Percentiles rank a stretch among this genome's conserved stretches.
phyloP scores from a whole-genome alignment of 2,888 invertebrate genomes.

The Volucella bombylans region DNA sequence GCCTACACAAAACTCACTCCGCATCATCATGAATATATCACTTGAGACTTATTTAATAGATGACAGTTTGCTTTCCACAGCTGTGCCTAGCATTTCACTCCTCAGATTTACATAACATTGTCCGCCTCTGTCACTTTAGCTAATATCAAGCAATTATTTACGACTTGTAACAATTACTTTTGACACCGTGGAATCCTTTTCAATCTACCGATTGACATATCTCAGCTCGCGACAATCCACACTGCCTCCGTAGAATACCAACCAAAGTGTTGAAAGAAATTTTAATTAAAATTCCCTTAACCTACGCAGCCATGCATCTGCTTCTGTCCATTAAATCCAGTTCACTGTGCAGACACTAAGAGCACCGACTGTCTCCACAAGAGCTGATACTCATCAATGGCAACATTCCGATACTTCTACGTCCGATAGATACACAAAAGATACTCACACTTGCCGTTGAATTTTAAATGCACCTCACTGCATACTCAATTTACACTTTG shows the following conservation, averaged over 20 bases:
- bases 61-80: no score
- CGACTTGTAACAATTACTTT: constrained; percentile 1
- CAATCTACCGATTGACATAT: constrained; percentile 58
- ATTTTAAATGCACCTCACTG: constrained; percentile 31
- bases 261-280: background rate
- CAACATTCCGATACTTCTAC: constrained; percentile 7
- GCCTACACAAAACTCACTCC: no score
- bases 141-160: constrained; percentile 2
- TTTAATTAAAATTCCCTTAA: constrained; percentile 51
- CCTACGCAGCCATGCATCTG: constrained; percentile 10
- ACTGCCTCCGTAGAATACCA: constrained; percentile 29
- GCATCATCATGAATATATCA: no score
- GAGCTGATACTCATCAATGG: constrained; percentile 10
- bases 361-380: constrained; percentile 41
- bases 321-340: constrained; percentile 32
- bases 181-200: constrained; percentile 63
- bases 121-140: background rate
- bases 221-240: constrained; percentile 34
- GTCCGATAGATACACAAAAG: constrained; percentile 31
- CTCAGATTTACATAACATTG: background rate
- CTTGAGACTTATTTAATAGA: no score
- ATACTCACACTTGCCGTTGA: constrained; percentile 16
- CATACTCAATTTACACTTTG: constrained; percentile 15
- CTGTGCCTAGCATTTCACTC: no score
- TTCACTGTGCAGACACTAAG: constrained; percentile 31